Evolutionary conservation across 1,140 invertebrate species (phyloP), one percentile per base, ranked within the genome.

Genomic region (Caenorhabditis brenneri): DNA sequence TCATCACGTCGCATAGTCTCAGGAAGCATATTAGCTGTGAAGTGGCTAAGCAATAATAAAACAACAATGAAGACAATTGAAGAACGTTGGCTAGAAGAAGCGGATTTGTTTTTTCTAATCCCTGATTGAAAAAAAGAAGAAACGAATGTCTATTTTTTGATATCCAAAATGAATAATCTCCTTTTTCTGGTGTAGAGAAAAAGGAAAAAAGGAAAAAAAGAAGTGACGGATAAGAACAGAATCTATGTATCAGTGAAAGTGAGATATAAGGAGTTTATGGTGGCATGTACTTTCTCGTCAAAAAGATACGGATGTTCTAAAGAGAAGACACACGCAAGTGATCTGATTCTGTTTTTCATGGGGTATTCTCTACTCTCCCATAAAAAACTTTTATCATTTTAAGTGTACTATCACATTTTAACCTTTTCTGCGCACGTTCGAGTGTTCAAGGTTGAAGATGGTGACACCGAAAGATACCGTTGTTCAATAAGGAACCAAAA

Each of bases 351-450:
- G n/a, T n/a, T n/a, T n/a, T n/a, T n/a, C n/a, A n/a, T n/a, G n/a
- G n/a, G n/a, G n/a, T n/a, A n/a, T n/a, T n/a, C n/a, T n/a, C n/a
- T n/a, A n/a, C n/a, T n/a, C n/a, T n/a, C n/a, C 58, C 31, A 65
- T 33, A 33, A 19, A 65, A 65, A 65, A 29, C 19, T 27, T 27
- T 65, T n/a, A 10, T 33, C 24, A 10, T 65, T 19, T n/a, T 24
- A n/a, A n/a, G n/a, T 58, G 24, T 29, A 36, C 58, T 65, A 65
- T 65, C 58, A 65, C 58, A 33, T 65, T 65, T 65, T 31, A 33
- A 65, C 29, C 29, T 33, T 65, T 33, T 36, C n/a, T 9, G 29
- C 16, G 29, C 15, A 33, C 15, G 29, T 65, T 36, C 58, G 58
- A 33, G 29, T 65, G 58, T 65, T 65, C 58, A 65, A 65, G 58